Base-by-base conservation (phyloP, 2,797 vertebrate species). In the Poecilia picta region DNA sequence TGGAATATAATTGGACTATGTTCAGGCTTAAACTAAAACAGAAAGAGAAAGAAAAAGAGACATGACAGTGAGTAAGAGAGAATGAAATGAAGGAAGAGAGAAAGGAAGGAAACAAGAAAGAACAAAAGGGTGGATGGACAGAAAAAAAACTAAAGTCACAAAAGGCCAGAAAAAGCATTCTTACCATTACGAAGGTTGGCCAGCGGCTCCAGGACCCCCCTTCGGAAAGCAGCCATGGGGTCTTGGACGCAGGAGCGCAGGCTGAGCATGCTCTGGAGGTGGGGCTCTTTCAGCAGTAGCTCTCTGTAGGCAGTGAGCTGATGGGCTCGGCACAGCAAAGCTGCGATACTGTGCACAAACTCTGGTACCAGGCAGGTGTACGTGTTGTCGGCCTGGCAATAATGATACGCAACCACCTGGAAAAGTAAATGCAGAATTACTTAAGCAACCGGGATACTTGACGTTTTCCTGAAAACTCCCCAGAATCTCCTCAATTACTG, bases 361-460 rank as follows among this genome's bases (percentile, higher is more conserved):
- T 99, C 98, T 0, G 98, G 98, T 8, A 99, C 98, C 18, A 99
- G 95, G 86, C 98, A 99, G 0, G 98, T 99, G 94, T 99, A 99
- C 0, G 98, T 98, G 92, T 99, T 99, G 86, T 99, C 98, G 0
- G 98, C 98, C 93, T 99, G 98, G 90, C 98, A 99, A 90, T 99
- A 99, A 90, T 99, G 98, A 90, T 99, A 99, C 0, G 98, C 98
- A 88, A 99, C 97, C 0, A 99, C 98, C 98, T 99, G 90, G 0
- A 84, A 80, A 39, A 79, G 72, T 82, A 66, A 74, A 70, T 8
- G 3, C 15, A 10, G 53, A 13, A 55, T 64, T 59, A 76, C 72
- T 77, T 1, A 39, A 51, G 45, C 66, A 41, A 41, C 18, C 18
- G 0, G 49, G 6, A 51, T 23, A 51, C 2, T 51, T 7, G 5